phyloP scores from a whole-genome alignment of 35 echinoderm and acorn worm genomes.

The Heliocidaris erythrogramma region DNA sequence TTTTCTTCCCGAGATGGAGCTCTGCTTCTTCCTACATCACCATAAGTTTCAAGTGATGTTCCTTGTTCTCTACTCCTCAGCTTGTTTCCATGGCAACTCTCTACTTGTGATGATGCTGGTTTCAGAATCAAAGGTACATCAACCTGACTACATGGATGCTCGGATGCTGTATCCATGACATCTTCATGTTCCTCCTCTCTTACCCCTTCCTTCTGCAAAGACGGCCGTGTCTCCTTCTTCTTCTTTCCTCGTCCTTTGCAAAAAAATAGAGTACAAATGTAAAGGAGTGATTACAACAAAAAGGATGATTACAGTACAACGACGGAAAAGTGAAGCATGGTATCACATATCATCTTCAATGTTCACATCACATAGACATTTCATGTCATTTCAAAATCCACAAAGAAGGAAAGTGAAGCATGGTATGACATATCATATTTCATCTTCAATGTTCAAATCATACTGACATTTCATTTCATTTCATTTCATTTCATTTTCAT shows the following conservation, averaged over 20 bases:
- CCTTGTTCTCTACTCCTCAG: neutral
- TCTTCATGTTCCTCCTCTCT: neutral
- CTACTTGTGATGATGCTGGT: neutral
- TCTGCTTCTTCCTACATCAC: neutral
- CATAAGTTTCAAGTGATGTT: neutral
- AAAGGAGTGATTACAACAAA: no score
- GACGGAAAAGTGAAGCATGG: no score
- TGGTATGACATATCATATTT: no score
- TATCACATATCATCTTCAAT: no score
- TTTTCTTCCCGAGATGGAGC: neutral
- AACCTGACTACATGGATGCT: neutral
- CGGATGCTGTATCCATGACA: neutral
- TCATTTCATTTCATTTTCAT: no score
- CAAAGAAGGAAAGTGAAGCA: no score
- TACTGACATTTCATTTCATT: no score
- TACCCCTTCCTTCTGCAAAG: neutral
- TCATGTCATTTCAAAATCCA: no score
- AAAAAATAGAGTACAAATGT: neutral
- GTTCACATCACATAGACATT: no score
- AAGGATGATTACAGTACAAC: no score
- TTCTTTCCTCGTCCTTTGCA: neutral
- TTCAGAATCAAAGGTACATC: neutral
- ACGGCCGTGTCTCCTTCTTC: neutral
- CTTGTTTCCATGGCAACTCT: neutral
- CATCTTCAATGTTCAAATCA: no score